A percentile compares a stretch with the other conserved stretches of the same genome.
phyloP scores from a whole-genome alignment of 2,797 vertebrate species.

The Coccyzus lansbergi region DNA sequence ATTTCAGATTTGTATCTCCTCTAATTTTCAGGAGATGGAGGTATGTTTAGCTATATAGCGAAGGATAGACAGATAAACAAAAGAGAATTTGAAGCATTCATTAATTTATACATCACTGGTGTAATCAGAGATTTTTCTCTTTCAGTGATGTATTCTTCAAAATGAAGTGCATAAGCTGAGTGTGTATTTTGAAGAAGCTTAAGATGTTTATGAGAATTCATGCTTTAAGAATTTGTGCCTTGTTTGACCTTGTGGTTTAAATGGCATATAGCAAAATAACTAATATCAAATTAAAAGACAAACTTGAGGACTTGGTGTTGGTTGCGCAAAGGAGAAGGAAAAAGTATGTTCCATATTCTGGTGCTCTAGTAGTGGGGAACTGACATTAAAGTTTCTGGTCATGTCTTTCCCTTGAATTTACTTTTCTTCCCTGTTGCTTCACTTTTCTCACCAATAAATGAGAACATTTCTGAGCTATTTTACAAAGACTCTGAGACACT shows the following conservation, averaged over 20 bases:
- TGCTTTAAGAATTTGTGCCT: neutral
- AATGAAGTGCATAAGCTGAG: neutral
- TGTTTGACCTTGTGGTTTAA: neutral
- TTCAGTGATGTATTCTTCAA: neutral
- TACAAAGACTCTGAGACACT: neutral
- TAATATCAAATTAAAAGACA: neutral
- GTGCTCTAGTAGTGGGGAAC: neutral
- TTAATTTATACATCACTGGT: neutral
- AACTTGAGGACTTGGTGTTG: neutral
- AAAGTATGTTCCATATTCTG: neutral
- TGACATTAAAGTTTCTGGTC: neutral
- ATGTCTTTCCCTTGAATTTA: neutral
- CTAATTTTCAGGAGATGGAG: neutral
- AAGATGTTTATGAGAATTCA: neutral
- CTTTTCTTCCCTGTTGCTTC: neutral
- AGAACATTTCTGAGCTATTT: neutral
- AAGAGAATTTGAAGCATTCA: constrained; percentile 12
- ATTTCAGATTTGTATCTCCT: neutral
- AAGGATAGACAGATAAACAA: neutral
- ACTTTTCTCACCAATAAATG: neutral
- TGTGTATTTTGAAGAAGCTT: neutral
- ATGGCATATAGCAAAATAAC: neutral
- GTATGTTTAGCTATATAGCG: neutral
- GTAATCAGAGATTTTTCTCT: neutral
- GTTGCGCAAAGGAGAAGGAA: neutral